Evolutionary conservation across 2,113 vertebrate genomes (phyloP).

Genomic region (Dermatemys mawii): DNA sequence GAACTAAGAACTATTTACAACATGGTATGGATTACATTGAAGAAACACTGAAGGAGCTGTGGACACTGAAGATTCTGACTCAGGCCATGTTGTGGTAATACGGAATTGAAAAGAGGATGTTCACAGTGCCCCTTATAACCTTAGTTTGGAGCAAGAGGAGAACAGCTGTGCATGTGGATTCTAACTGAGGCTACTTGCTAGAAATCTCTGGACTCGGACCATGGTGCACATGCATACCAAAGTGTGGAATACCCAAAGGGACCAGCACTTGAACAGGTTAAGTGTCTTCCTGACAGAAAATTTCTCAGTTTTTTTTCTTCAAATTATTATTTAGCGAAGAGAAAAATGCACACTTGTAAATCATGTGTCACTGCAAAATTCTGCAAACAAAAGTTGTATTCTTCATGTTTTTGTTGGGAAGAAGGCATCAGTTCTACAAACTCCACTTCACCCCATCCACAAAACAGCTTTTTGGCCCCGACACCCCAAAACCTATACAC

Average conservation of each 20-base stretch:
- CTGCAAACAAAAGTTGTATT: background rate
- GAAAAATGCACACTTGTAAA: background rate
- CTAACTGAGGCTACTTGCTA: background rate
- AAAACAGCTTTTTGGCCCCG: background rate
- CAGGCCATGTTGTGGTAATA: background rate
- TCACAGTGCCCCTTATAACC: background rate
- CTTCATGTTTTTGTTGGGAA: background rate
- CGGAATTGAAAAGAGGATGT: background rate
- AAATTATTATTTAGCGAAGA: background rate
- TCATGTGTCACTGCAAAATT: rapidly evolving
- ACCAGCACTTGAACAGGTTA: background rate
- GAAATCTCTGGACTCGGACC: background rate
- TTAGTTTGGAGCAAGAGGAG: background rate
- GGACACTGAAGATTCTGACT: background rate
- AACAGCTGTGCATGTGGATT: background rate
- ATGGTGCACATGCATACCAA: background rate
- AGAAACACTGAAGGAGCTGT: too few species aligned
- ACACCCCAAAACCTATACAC: background rate
- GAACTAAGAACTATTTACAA: too few species aligned
- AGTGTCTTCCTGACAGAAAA: background rate
- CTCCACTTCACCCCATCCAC: background rate
- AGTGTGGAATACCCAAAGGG: background rate
- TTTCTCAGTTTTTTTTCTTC: background rate
- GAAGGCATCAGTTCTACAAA: background rate
- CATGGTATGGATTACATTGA: too few species aligned